Evolutionary conservation across 2,888 invertebrate species (phyloP), one percentile per base, ranked within the genome.

Genomic region (Aphidius colemani): DNA sequence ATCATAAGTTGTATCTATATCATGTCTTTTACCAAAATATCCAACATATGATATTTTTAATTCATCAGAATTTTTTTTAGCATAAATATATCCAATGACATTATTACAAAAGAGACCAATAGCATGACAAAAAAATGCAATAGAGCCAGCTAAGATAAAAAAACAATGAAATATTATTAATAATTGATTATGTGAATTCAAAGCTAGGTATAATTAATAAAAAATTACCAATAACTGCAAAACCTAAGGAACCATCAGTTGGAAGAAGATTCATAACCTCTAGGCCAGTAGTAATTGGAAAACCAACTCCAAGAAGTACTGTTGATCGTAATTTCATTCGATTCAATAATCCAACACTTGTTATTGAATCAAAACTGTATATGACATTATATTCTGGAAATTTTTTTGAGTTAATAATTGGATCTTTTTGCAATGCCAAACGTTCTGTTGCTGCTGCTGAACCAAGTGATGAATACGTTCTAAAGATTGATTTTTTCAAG

Each of bases 21-120:
- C 72, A 44, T 66, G n/a, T 53, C 78, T 70, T 11, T 61, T 61
- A 8, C 77, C 78, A 74, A 75, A 78, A 39, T 67, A 72, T 53
- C 63, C 55, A 0, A 70, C 40, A 30, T 72, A 71, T 1, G 76
- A 72, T 43, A 77, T 53, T 67, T 67, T 74, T 4, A 75, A 18
- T 1, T 50, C 66, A 41, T 69, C 6, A 0, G 70, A 30, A 7
- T 72, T 64, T 6, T 71, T 59, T 6, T 73, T 73, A 0, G 66
- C 44, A 30, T 74, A 77, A 50, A 77, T 59, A 11, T 60, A 67
- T 7, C 75, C 77, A 8, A 77, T 49, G 0, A 64, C 39, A 56
- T 76, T 69, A 48, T 74, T 74, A 46, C 69, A 69, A 0, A 68
- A 8, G 13, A 56, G 46, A 44, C 71, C 69, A 11, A 63, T 0